phyloP scores from a whole-genome alignment of 2,888 invertebrate genomes.

The Netelia melanura region DNA sequence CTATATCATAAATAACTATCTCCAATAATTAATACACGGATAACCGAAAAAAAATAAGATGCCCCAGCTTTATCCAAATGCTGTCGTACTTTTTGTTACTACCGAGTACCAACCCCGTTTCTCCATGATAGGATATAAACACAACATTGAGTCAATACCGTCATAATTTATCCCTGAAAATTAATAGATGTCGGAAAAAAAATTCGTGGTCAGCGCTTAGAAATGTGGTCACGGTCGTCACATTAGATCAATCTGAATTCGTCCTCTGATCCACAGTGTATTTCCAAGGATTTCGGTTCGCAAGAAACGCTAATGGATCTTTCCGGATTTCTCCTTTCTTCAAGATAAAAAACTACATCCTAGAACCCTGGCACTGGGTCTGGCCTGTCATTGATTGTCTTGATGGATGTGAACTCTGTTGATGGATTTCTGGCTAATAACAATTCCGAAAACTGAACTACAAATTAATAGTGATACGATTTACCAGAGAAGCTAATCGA shows the following conservation, averaged over 20 bases:
- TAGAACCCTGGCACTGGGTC: neutral
- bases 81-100: neutral
- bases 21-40: neutral
- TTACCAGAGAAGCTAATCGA: neutral
- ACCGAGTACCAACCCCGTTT: neutral
- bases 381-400: neutral
- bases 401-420: neutral
- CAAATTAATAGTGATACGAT: conserved; percentile 10
- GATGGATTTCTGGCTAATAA: conserved; percentile 10
- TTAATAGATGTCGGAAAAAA: conserved; percentile 22
- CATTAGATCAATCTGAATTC: conserved; percentile 3
- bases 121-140: neutral
- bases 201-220: neutral
- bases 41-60: conserved; percentile 1
- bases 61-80: neutral
- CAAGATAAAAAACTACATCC: conserved; percentile 12
- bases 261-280: neutral
- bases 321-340: conserved; percentile 21
- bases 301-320: conserved; percentile 24
- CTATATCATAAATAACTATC: conserved; percentile 5
- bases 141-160: neutral
- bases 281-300: conserved; percentile 19
- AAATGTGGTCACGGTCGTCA: conserved; percentile 5
- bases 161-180: conserved; percentile 21
- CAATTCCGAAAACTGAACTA: neutral